Evolutionary conservation across 2,888 invertebrate species (phyloP), one percentile per base, ranked within the genome.

Genomic region (Ashinkailepas kermadecensis): DNA sequence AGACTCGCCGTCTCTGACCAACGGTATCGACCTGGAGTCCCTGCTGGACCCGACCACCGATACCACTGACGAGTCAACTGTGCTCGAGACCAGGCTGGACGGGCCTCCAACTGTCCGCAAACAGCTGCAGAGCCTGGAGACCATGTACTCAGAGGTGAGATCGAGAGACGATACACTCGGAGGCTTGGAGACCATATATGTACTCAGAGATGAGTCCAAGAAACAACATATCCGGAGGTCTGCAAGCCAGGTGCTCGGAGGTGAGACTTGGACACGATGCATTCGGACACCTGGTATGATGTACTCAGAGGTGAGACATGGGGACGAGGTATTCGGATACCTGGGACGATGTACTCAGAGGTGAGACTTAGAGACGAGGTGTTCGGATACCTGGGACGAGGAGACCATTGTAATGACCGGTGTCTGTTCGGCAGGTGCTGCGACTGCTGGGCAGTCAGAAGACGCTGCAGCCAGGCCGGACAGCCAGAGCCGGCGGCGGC

Each of bases 121-220:
- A 83, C 95, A 95, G 86, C 88, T 95, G 67, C 92, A 94, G 86
- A 94, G 94, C 0, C 88, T 95, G 10, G 95, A 95, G 89, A 92
- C 91, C 85, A 95, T 95, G 95, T 95, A 95, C 86, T 93, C 93
- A 0, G 94, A 95, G 89, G 95, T 94, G 54, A 79, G 83, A 4
- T 4, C 39, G 1, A 39, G 39, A 39, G 39, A 39, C 39, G 39
- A 1, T 39, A 39, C 4, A 39, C 39, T 39, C 39, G 1, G 39
- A 39, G 39, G 39, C 4, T 39, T 39, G 39, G 39, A 1, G 39
- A 39, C 39, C 39, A 39, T 39, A 4, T 4, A 39, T 39, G 4
- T 39, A 39, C 39, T 39, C 39, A 39, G 39, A 39, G 39, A 4
- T 4, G 39, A 39, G 39, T 39, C 39, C 39, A 39, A 39, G 2